Base-by-base conservation (phyloP, 1,140 invertebrate species). In the Coenobita brevimanus region DNA sequence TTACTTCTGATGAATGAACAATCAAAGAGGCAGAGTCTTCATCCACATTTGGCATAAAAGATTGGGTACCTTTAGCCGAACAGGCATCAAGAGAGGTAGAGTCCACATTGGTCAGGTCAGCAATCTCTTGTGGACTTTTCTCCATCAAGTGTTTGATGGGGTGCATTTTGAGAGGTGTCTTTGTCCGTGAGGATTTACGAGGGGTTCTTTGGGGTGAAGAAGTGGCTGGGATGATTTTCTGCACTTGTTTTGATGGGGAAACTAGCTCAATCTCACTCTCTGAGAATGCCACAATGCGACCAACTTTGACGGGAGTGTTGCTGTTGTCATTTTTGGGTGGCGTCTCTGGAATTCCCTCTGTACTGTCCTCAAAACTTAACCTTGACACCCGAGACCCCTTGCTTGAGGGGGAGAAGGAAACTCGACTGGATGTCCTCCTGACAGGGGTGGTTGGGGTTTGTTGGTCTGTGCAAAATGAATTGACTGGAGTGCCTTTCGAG, bases 241-340 rank as follows among this genome's bases (percentile, higher is more conserved):
- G 13, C 17, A 33, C 41, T 30, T n/a, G 38, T 38, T 87, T 81
- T 27, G 57, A 67, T 67, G 85, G 85, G 38, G 85, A 87, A 4
- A 81, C 1, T 67, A 87, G 73, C 57, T 87, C 85, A 50, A 87
- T 41, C 79, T 87, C 85, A 73, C 43, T 71, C 71, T 87, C 85
- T 69, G 43, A 24, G 67, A 43, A 69, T 38, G 41, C 80, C 38
- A 73, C 76, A 80, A 81, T 50, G 24, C 30, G 33, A 57, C 30
- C 64, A n/a, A 80, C 36, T n/a, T 87, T 87, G 21, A 80, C 41
- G 10, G 85, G 36, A n/a, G 46, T 50, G 17, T 3, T 30, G 2
- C 10, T 1, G 33, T 80, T n/a, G n/a, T 38, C 30, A 54, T 8
- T 30, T 24, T 43, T 62, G 0, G 2, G 13, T 64, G 79, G 79